Evolutionary conservation across 2,113 vertebrate species (phyloP).

Genomic region (Lagopus leucura): DNA sequence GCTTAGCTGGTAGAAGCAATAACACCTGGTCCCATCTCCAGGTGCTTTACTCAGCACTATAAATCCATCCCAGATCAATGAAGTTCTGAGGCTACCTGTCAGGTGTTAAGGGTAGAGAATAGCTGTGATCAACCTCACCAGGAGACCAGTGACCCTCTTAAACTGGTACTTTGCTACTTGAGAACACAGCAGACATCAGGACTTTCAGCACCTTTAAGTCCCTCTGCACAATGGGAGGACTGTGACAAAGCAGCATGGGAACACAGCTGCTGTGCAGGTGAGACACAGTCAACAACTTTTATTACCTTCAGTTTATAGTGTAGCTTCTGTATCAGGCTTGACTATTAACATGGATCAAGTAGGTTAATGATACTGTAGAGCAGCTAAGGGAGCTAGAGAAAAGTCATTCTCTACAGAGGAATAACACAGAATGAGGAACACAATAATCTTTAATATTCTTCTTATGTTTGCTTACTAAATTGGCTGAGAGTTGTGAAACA

Average conservation of each 20-base stretch:
- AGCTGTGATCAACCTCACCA: not conserved
- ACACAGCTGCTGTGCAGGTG: not conserved
- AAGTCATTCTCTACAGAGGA: not conserved
- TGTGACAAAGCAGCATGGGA: not conserved
- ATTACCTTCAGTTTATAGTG: not conserved
- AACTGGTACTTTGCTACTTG: too few relatives aligned
- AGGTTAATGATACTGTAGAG: not conserved
- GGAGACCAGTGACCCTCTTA: too few relatives aligned
- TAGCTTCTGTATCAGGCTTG: not conserved
- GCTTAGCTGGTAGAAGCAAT: not conserved
- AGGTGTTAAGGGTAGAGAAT: not conserved
- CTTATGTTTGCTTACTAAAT: conserved; percentile 24
- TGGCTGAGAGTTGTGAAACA: not conserved
- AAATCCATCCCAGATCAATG: not conserved
- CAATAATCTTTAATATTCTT: conserved; percentile 42
- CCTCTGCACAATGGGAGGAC: not conserved
- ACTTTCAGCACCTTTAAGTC: not conserved
- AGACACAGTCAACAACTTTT: not conserved
- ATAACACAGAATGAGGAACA: not conserved
- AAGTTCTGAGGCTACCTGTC: not conserved
- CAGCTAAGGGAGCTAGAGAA: not conserved
- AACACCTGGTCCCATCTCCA: not conserved
- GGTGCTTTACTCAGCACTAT: not conserved
- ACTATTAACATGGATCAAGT: not conserved
- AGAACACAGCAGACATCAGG: not conserved